phyloP scores from a whole-genome alignment of 2,888 invertebrate genomes.

The Chaitophorus viminalis region DNA sequence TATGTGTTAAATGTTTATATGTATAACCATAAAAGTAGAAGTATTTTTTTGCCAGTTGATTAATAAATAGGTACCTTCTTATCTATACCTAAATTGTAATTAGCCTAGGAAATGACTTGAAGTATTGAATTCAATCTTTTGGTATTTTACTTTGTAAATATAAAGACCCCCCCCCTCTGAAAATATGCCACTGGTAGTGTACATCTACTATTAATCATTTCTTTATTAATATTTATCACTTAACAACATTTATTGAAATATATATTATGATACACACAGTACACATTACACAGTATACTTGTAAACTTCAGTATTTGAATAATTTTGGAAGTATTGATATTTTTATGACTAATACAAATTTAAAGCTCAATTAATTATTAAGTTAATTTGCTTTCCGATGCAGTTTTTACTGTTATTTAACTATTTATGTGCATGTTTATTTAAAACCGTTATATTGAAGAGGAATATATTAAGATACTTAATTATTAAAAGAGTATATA shows the following conservation, averaged over 20 bases:
- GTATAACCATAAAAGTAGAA: no score
- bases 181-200: no score
- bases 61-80: no score
- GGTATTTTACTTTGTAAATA: no score
- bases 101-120: no score
- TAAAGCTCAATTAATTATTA: neutral
- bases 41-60: no score
- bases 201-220: neutral
- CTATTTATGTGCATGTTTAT: neutral
- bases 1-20: no score
- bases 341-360: neutral
- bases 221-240: neutral
- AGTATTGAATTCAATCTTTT: no score
- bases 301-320: neutral
- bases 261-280: neutral
- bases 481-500: no score
- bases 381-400: neutral
- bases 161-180: no score
- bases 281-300: neutral
- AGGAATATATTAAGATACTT: neutral
- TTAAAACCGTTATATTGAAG: neutral
- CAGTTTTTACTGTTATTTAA: slow-evolving; percentile 4
- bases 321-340: neutral
- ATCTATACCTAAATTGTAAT: no score
- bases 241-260: neutral